Conservation (phyloP, 1,140 invertebrate genomes). For the Drosophila guanche region DNA sequence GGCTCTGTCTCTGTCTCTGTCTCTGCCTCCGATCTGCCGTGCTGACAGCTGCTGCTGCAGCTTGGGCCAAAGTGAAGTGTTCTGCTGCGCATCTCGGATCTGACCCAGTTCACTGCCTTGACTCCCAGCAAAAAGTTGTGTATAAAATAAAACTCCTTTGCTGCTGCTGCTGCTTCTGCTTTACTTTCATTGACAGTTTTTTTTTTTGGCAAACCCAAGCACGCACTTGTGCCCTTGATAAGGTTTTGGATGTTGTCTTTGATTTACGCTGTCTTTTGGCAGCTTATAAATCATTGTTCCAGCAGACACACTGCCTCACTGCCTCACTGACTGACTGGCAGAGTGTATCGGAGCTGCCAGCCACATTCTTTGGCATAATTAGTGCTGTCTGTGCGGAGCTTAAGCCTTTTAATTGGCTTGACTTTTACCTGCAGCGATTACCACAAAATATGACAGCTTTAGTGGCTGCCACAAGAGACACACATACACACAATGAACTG, state of each 20-base stretch:
- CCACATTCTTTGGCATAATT: constrained; percentile 65
- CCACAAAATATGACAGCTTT: constrained; percentile 70
- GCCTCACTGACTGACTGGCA: constrained; percentile 54
- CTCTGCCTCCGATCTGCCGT: constrained; percentile 33
- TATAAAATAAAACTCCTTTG: constrained; percentile 47
- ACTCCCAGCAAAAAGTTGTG: constrained; percentile 20
- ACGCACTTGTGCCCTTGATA: constrained; percentile 81
- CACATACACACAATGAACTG: neutral
- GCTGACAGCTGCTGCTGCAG: constrained; percentile 19
- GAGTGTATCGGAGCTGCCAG: constrained; percentile 2
- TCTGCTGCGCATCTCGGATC: constrained; percentile 22
- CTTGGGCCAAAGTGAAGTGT: constrained; percentile 41
- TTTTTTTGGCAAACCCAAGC: constrained; percentile 63
- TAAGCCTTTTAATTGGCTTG: constrained; percentile 73
- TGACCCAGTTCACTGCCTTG: constrained; percentile 65
- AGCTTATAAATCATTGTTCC: constrained; percentile 62
- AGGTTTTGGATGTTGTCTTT: constrained; percentile 47
- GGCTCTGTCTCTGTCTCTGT: constrained; percentile 41
- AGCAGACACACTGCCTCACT: constrained; percentile 21
- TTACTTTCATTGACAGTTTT: constrained; percentile 80
- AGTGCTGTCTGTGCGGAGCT: constrained; percentile 48
- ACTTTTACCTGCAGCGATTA: constrained; percentile 69
- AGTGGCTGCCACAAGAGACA: neutral
- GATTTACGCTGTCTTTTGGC: constrained; percentile 63
- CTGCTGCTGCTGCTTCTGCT: constrained; percentile 47